These are phyloP conservation scores for Cremastobaeus sp. DNA, from an alignment of 2,888 invertebrate genomes.

Conservation along the genomic window DNA sequence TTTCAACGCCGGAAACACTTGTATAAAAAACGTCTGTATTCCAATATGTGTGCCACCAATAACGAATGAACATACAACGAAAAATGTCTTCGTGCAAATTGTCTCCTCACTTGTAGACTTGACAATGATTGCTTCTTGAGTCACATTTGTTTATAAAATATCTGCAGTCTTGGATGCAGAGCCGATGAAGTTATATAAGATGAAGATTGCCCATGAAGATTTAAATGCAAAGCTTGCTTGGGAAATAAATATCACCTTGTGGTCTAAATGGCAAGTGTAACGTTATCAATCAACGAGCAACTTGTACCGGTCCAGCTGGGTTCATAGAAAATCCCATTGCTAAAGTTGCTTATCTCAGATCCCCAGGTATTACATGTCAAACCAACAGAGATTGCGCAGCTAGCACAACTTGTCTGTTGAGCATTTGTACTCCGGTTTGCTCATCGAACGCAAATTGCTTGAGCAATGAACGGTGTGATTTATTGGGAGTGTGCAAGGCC, in stretches of 20 bases:
- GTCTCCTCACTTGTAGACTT: conserved; percentile 91
- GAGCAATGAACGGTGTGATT: conserved; percentile 88
- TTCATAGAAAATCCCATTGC: conserved; percentile 93
- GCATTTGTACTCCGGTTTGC: conserved; percentile 88
- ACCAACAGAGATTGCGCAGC: conserved; percentile 87
- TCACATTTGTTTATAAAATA: conserved; percentile 91
- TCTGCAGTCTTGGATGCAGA: conserved; percentile 91
- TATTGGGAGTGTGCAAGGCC: conserved; percentile 88
- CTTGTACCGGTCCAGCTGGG: conserved; percentile 87
- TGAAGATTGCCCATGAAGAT: too few relatives aligned
- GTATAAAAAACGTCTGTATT: conserved; percentile 90
- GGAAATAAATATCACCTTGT: conserved; percentile 90
- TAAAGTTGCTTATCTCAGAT: conserved; percentile 90
- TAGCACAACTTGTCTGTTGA: conserved; percentile 86
- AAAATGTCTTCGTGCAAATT: conserved; percentile 89
- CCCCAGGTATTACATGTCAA: conserved; percentile 86
- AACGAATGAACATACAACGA: conserved; percentile 93
- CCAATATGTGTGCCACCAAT: conserved; percentile 87
- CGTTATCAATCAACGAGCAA: conserved; percentile 88
- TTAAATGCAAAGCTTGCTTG: conserved; percentile 88
- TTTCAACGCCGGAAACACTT: conserved; percentile 85
- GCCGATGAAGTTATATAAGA: too few relatives aligned
- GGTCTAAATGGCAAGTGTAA: conserved; percentile 91
- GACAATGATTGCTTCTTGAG: conserved; percentile 96
- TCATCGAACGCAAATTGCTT: conserved; percentile 87